These are phyloP conservation scores for Chelon labrosus DNA, from an alignment of 2,797 vertebrate genomes.

Conservation along the genomic window DNA sequence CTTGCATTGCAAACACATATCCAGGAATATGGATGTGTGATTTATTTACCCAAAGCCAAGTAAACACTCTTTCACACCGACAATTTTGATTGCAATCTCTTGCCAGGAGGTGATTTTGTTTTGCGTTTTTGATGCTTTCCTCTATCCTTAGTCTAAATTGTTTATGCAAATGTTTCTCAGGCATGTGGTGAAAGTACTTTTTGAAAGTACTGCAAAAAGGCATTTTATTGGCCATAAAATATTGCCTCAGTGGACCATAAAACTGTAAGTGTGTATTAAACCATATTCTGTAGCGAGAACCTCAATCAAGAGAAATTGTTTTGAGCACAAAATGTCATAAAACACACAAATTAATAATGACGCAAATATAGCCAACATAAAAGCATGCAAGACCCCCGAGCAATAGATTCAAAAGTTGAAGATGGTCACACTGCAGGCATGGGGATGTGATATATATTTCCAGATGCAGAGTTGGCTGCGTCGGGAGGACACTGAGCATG, in stretches of 20 bases:
- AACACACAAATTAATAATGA: slow-evolving; percentile 20
- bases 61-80: slow-evolving; percentile 22
- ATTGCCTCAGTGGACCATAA: slow-evolving; percentile 19
- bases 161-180: slow-evolving; percentile 31
- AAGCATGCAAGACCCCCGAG: slow-evolving; percentile 14
- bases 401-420: slow-evolving; percentile 37
- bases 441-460: slow-evolving; percentile 42
- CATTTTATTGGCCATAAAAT: slow-evolving; percentile 16
- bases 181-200: slow-evolving; percentile 22
- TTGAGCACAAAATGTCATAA: slow-evolving; percentile 29
- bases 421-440: slow-evolving; percentile 46
- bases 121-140: neutral
- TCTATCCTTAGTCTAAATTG: neutral
- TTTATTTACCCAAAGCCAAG: neutral
- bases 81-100: slow-evolving; percentile 17
- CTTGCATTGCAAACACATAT: neutral
- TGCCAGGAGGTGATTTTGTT: neutral
- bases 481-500: slow-evolving; percentile 58
- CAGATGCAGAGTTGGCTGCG: slow-evolving; percentile 65
- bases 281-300: neutral
- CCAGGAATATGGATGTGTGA: neutral
- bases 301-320: slow-evolving; percentile 23
- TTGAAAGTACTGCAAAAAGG: slow-evolving; percentile 5
- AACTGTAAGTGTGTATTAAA: neutral
- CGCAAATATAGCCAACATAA: slow-evolving; percentile 26